Percentiles rank a stretch among this genome's conserved stretches.
phyloP scores from a whole-genome alignment of 1,140 invertebrate genomes.

The Drosophila lacteicornis region DNA sequence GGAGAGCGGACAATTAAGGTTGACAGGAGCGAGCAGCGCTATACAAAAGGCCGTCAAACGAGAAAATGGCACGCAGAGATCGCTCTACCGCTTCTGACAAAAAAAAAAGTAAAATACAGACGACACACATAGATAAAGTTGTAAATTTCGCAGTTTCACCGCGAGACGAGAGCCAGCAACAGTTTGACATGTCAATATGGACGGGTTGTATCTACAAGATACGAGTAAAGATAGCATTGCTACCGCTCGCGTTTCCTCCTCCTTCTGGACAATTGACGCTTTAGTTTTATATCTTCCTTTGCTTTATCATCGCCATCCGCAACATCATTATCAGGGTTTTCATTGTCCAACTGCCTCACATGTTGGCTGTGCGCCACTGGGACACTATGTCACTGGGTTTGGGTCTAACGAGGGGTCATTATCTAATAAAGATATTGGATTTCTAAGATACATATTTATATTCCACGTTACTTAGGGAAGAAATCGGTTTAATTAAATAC shows the following conservation, averaged over 20 bases:
- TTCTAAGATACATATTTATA: no score
- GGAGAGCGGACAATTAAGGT: slow-evolving; percentile 52
- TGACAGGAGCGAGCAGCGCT: slow-evolving; percentile 50
- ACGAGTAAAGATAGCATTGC: slow-evolving; percentile 35
- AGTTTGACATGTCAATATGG: slow-evolving; percentile 78
- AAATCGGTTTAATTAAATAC: no score
- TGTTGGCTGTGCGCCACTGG: slow-evolving; percentile 25
- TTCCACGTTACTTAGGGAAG: no score
- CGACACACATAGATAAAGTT: slow-evolving; percentile 81
- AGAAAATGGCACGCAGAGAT: slow-evolving; percentile 76
- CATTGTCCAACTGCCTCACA: slow-evolving; percentile 48
- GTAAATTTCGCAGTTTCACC: slow-evolving; percentile 71
- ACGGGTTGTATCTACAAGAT: slow-evolving; percentile 47
- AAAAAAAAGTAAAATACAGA: slow-evolving; percentile 5
- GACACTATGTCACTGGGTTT: slow-evolving; percentile 37
- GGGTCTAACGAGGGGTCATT: not conserved
- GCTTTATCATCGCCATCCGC: slow-evolving; percentile 65
- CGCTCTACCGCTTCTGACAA: slow-evolving; percentile 33
- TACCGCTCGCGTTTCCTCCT: slow-evolving; percentile 10
- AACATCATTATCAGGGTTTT: slow-evolving; percentile 48
- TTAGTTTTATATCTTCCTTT: slow-evolving; percentile 72
- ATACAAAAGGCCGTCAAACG: slow-evolving; percentile 77
- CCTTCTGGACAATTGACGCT: slow-evolving; percentile 71
- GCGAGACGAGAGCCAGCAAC: slow-evolving; percentile 28
- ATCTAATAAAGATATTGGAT: not conserved